Evolutionary conservation across 2,888 invertebrate species (phyloP).

Genomic region (Pseudococcus viburni): DNA sequence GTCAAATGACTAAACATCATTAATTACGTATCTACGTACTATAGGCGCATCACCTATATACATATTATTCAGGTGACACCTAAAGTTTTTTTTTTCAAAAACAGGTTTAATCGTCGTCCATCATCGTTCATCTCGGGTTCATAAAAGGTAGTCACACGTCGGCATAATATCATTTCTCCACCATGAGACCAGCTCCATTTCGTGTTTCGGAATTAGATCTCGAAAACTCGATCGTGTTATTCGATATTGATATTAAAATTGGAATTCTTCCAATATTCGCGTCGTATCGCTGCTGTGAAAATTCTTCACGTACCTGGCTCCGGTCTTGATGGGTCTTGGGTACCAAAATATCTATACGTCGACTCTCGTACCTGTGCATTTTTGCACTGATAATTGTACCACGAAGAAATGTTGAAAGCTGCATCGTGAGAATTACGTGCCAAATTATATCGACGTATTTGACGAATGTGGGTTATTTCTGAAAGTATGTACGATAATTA

Average conservation of each 20-base stretch:
- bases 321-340: neutral
- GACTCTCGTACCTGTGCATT: neutral
- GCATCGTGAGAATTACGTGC: neutral
- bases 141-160: too few relatives aligned
- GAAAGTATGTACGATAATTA: neutral
- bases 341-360: neutral
- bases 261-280: neutral
- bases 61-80: too few relatives aligned
- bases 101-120: too few relatives aligned
- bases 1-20: too few relatives aligned
- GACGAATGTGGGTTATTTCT: neutral
- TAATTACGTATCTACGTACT: too few relatives aligned
- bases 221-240: neutral
- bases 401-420: neutral
- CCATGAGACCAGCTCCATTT: neutral
- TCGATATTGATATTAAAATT: neutral
- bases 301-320: constrained; percentile 18
- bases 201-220: neutral
- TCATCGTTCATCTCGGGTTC: too few relatives aligned
- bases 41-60: too few relatives aligned
- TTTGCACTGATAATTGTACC: neutral
- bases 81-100: neutral
- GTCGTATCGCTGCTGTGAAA: neutral
- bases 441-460: neutral
- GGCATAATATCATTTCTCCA: neutral